Conservation (phyloP, 64 coral and sea anemone genomes). For the Trachythela sp. region DNA sequence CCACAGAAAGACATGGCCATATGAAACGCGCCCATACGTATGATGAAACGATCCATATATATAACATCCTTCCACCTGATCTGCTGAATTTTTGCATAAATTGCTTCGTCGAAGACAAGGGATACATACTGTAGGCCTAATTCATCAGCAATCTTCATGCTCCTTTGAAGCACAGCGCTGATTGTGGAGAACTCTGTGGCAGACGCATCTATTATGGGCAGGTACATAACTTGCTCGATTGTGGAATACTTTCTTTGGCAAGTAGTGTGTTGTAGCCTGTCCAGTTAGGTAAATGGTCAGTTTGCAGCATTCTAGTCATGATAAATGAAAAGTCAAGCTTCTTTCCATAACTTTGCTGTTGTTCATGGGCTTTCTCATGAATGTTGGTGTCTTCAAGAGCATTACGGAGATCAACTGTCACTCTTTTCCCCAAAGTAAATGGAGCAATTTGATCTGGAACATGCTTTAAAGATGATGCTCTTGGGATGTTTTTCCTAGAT, state of each 20-base stretch:
- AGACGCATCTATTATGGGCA: constrained; percentile 21
- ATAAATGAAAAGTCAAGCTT: neutral
- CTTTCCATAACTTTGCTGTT: neutral
- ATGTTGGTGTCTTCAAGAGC: neutral
- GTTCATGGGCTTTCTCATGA: too few relatives aligned
- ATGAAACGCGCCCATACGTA: constrained; percentile 2
- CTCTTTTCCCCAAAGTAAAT: neutral
- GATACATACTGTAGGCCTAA: neutral
- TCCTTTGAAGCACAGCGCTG: neutral
- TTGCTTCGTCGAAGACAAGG: too few relatives aligned
- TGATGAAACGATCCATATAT: neutral
- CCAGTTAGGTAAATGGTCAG: neutral
- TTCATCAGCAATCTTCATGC: constrained; percentile 16
- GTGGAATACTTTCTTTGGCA: neutral
- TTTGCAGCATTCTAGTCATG: neutral
- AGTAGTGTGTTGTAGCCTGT: neutral
- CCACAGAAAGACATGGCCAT: constrained; percentile 7
- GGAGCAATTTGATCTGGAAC: constrained; percentile 1
- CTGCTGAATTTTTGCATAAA: too few relatives aligned
- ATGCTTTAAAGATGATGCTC: constrained; percentile 16
- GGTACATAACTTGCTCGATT: neutral
- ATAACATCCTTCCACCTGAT: too few relatives aligned
- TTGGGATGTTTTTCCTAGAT: neutral
- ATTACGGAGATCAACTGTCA: neutral
- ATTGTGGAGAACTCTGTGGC: constrained; percentile 18